Conservation (phyloP, 2,113 vertebrate species). For the Amblyopsis rosae region DNA sequence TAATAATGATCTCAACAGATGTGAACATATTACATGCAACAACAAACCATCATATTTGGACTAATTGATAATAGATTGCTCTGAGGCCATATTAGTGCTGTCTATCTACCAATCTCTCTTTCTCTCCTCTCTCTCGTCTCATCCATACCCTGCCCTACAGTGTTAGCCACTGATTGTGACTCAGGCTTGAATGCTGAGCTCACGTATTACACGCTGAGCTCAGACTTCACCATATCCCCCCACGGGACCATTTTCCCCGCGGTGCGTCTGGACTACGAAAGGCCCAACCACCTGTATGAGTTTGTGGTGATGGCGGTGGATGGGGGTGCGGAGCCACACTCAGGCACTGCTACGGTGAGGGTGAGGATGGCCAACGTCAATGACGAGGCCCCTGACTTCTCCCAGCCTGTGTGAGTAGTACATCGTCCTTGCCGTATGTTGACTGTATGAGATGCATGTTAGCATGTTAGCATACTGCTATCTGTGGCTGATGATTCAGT, state of each 20-base stretch:
- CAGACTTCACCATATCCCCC: slow-evolving; percentile 85
- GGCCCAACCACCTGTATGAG: slow-evolving; percentile 85
- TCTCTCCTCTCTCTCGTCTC: background rate
- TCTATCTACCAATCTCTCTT: background rate
- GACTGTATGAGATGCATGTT: too few species aligned
- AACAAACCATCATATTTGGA: too few species aligned
- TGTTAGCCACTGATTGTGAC: slow-evolving; percentile 88
- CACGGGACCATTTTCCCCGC: slow-evolving; percentile 85
- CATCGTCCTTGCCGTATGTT: too few species aligned
- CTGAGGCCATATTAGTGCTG: too few species aligned
- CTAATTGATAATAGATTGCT: too few species aligned
- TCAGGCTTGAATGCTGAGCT: slow-evolving; percentile 83
- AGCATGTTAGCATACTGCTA: too few species aligned
- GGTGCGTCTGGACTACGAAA: slow-evolving; percentile 81
- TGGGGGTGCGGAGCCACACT: slow-evolving; percentile 80
- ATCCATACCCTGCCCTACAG: slow-evolving; percentile 60
- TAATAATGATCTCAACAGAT: too few species aligned
- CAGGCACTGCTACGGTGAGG: slow-evolving; percentile 85
- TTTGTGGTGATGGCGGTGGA: slow-evolving; percentile 89
- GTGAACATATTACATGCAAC: too few species aligned
- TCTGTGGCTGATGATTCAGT: too few species aligned
- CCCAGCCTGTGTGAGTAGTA: slow-evolving; percentile 80
- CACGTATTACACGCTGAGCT: slow-evolving; percentile 83
- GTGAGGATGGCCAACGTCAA: slow-evolving; percentile 87
- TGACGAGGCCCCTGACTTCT: slow-evolving; percentile 87